A percentile compares a stretch with the other conserved stretches of the same genome.
phyloP scores from a whole-genome alignment of 1,140 invertebrate species.

The Mamestra configurata region DNA sequence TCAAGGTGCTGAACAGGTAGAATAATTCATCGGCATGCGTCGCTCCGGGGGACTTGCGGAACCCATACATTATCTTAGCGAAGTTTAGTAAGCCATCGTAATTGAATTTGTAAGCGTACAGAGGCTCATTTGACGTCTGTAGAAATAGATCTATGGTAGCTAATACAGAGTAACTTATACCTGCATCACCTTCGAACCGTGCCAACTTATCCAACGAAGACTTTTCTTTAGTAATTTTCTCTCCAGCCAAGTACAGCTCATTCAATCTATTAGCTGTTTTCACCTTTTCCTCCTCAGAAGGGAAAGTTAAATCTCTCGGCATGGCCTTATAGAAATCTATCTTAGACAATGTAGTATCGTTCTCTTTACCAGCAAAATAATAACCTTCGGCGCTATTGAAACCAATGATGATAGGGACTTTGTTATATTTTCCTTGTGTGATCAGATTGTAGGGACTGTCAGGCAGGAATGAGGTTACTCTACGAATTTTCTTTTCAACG shows the following conservation, averaged over 20 bases:
- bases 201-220: conserved; percentile 62
- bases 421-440: conserved; percentile 62
- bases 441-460: conserved; percentile 74
- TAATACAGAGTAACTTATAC: conserved; percentile 71
- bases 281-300: conserved; percentile 63
- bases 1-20: conserved; percentile 21
- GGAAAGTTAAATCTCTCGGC: conserved; percentile 72
- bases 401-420: conserved; percentile 76
- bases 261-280: conserved; percentile 59
- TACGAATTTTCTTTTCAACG: conserved; percentile 65
- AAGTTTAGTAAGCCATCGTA: conserved; percentile 48
- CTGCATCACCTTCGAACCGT: conserved; percentile 71
- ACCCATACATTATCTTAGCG: conserved; percentile 39
- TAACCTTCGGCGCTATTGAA: conserved; percentile 78
- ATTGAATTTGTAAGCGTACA: conserved; percentile 44
- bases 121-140: conserved; percentile 62
- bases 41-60: conserved; percentile 27
- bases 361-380: conserved; percentile 79
- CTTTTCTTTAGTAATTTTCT: conserved; percentile 62
- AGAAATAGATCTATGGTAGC: conserved; percentile 67
- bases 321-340: conserved; percentile 69
- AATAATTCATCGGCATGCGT: conserved; percentile 48
- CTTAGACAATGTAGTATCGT: conserved; percentile 70
- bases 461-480: conserved; percentile 66
- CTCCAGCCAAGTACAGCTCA: conserved; percentile 66